These are phyloP conservation scores for Montipora efflorescens DNA, from an alignment of 64 coral and sea anemone genomes.

Conservation along the genomic window DNA sequence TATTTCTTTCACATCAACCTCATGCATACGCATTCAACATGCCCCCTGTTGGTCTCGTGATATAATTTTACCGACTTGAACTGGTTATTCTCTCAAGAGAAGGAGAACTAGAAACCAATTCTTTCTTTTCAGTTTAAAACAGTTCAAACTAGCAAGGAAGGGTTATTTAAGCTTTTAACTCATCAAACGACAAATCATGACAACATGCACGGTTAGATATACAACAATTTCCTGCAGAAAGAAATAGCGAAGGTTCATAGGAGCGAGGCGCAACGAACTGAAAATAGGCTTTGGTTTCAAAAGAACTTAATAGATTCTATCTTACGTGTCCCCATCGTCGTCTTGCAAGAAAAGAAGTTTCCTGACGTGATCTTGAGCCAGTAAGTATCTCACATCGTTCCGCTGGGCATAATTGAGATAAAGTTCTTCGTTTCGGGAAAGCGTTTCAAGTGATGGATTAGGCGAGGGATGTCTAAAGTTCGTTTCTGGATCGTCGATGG, in stretches of 20 bases:
- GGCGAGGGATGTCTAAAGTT: conserved; percentile 10
- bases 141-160: no score
- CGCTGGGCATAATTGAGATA: conserved; percentile 71
- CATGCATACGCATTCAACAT: no score
- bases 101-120: no score
- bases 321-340: conserved; percentile 97
- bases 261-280: neutral
- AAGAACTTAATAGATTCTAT: neutral
- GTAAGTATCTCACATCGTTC: conserved; percentile 78
- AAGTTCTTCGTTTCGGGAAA: conserved; percentile 38
- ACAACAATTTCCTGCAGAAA: neutral
- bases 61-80: no score
- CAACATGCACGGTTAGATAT: neutral
- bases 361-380: conserved; percentile 72
- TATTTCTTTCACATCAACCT: no score
- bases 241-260: neutral
- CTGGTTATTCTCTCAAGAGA: no score
- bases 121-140: no score
- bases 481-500: conserved; percentile 16
- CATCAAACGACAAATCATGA: neutral
- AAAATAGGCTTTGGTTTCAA: no score
- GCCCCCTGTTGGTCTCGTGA: no score
- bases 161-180: neutral
- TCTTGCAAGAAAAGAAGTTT: conserved; percentile 64
- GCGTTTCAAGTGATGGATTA: neutral